A percentile compares a stretch with the other conserved stretches of the same genome.
Conservation (phyloP, 2,888 invertebrate species). For the Anoplius nigerrimus region DNA sequence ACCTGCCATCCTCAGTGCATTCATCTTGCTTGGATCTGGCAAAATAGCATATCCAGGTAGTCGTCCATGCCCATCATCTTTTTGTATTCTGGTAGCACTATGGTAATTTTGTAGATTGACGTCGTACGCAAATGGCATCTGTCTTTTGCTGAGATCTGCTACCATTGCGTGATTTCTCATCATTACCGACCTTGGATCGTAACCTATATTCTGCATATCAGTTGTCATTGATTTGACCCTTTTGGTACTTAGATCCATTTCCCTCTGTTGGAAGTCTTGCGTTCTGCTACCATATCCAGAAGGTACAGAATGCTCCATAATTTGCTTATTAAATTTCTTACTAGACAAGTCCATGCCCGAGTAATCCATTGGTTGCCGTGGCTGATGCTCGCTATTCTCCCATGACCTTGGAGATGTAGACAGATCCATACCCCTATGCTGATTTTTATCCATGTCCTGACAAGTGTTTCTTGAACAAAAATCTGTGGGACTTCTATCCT, state of each 20-base stretch:
- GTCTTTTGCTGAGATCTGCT: conserved; percentile 70
- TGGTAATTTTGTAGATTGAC: conserved; percentile 62
- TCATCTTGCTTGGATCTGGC: conserved; percentile 70
- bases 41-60: conserved; percentile 69
- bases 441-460: conserved; percentile 43
- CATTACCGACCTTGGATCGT: conserved; percentile 66
- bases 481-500: conserved; percentile 56
- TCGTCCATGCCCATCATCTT: conserved; percentile 66
- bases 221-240: conserved; percentile 57
- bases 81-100: conserved; percentile 49
- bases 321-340: conserved; percentile 59
- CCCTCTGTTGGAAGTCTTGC: conserved; percentile 69
- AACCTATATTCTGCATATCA: conserved; percentile 59
- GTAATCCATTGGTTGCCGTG: conserved; percentile 67
- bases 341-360: conserved; percentile 72
- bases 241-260: conserved; percentile 71
- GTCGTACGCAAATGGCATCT: conserved; percentile 67
- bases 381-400: conserved; percentile 62
- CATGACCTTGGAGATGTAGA: conserved; percentile 67
- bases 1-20: conserved; percentile 63
- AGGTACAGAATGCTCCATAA: conserved; percentile 53
- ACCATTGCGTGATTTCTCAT: conserved; percentile 70
- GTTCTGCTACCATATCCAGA: conserved; percentile 47
- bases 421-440: conserved; percentile 68
- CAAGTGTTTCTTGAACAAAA: conserved; percentile 48